A percentile compares a stretch with the other conserved stretches of the same genome.
phyloP scores from a whole-genome alignment of 2,113 vertebrate species.

The Pseudolaguvia tuberculata region DNA sequence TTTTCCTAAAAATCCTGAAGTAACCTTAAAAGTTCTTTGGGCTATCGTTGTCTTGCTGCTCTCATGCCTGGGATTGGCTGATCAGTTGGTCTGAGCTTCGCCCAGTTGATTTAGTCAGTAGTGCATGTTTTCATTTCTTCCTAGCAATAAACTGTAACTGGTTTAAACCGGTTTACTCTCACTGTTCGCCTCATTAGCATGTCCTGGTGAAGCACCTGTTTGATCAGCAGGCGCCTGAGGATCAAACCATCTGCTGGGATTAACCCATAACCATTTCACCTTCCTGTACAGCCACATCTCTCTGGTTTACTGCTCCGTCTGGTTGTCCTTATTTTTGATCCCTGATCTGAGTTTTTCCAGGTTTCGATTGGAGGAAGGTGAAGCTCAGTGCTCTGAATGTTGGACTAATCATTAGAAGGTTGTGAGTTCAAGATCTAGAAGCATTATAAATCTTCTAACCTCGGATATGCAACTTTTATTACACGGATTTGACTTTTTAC shows the following conservation, averaged over 20 bases:
- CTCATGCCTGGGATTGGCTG: too few species aligned
- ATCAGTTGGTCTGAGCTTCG: not conserved
- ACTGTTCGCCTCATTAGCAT: not conserved
- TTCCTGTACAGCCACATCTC: constrained; percentile 1
- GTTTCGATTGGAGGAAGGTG: too few species aligned
- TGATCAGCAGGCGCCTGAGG: constrained; percentile 1
- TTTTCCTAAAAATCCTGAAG: too few species aligned
- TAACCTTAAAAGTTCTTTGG: too few species aligned
- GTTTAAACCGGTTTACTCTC: not conserved
- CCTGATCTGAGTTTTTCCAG: not conserved
- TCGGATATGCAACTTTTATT: too few species aligned
- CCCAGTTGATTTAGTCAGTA: not conserved
- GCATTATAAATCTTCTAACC: too few species aligned
- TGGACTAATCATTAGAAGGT: not conserved
- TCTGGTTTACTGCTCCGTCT: not conserved
- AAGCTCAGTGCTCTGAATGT: not conserved
- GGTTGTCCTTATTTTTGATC: not conserved
- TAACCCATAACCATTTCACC: constrained; percentile 3
- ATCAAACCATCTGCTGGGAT: not conserved
- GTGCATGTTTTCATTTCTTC: not conserved
- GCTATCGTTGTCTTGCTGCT: too few species aligned
- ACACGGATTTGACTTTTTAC: too few species aligned
- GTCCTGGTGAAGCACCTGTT: constrained; percentile 5
- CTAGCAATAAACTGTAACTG: not conserved
- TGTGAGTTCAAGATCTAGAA: not conserved